Percentiles rank a stretch among this genome's conserved stretches.
These are phyloP conservation scores for Caradrina clavipalpis DNA, from an alignment of 2,888 invertebrate species.

Conservation along the genomic window DNA sequence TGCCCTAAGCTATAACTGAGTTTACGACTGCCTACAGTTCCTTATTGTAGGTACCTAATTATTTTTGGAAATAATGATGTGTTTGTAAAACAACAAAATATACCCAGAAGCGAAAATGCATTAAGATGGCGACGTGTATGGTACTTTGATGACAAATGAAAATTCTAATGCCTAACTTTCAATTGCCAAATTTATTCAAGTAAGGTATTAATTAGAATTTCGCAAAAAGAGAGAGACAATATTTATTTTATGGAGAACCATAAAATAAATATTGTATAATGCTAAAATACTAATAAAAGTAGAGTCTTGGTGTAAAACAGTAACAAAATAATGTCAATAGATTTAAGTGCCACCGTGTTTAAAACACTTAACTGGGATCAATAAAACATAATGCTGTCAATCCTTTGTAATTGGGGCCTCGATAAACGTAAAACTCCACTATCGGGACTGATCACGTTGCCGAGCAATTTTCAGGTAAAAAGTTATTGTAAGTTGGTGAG, in stretches of 20 bases:
- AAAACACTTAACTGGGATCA: constrained; percentile 30
- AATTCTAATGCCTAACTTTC: neutral
- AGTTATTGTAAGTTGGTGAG: constrained; percentile 23
- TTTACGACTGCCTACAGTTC: constrained; percentile 15
- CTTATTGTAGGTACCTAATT: constrained; percentile 32
- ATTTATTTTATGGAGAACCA: no score
- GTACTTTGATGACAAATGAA: neutral
- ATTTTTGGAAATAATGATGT: constrained; percentile 17
- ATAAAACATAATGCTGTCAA: constrained; percentile 19
- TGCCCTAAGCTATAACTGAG: constrained; percentile 21
- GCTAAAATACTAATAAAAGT: neutral
- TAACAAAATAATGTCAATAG: neutral
- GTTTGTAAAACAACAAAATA: constrained; percentile 24
- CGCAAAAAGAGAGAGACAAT: no score
- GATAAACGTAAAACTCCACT: constrained; percentile 16
- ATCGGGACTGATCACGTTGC: constrained; percentile 34
- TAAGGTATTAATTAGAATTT: no score
- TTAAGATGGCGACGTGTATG: neutral
- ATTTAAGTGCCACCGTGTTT: constrained; percentile 2
- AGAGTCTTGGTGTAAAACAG: constrained; percentile 6
- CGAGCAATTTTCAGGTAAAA: constrained; percentile 29
- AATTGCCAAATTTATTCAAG: no score
- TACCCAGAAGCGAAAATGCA: constrained; percentile 1
- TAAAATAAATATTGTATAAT: neutral
- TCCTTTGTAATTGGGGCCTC: constrained; percentile 25